A percentile compares a stretch with the other conserved stretches of the same genome.
Conservation (phyloP, 1,140 invertebrate species). For the Belonocnema kinseyi region DNA sequence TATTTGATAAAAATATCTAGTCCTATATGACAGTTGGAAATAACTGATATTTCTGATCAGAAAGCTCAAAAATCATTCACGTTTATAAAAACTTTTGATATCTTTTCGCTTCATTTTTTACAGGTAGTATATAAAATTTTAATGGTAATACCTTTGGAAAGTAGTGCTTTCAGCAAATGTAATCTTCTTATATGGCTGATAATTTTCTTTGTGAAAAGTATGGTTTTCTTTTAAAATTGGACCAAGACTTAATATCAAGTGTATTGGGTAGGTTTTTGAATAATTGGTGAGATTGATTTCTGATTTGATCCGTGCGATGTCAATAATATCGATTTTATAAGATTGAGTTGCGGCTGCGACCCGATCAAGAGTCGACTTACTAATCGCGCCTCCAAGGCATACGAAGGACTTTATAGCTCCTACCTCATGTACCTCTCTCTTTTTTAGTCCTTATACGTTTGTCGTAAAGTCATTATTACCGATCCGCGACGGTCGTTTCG, state of each 20-base stretch:
- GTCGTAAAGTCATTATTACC: conserved; percentile 44
- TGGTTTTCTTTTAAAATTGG: neutral
- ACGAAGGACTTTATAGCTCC: conserved; percentile 37
- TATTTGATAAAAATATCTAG: no score
- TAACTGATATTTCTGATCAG: no score
- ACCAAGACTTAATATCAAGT: neutral
- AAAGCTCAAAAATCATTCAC: no score
- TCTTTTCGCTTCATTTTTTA: no score
- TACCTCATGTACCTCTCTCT: conserved; percentile 8
- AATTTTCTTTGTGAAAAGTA: no score
- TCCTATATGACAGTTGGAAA: no score
- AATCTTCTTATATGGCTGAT: no score
- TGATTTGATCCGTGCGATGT: neutral
- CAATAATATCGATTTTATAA: conserved; percentile 29
- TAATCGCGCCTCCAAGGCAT: conserved; percentile 36
- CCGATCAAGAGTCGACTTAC: conserved; percentile 34
- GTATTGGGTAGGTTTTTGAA: neutral
- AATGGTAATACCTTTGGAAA: no score
- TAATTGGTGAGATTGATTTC: conserved; percentile 11
- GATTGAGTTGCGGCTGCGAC: conserved; percentile 15
- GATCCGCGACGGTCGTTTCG: conserved; percentile 40
- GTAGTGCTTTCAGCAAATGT: no score
- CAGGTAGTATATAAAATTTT: no score
- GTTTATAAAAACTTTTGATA: no score
- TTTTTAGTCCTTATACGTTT: conserved; percentile 20